Evolutionary conservation across 2,888 invertebrate genomes (phyloP).

Genomic region (Oscheius sp.): DNA sequence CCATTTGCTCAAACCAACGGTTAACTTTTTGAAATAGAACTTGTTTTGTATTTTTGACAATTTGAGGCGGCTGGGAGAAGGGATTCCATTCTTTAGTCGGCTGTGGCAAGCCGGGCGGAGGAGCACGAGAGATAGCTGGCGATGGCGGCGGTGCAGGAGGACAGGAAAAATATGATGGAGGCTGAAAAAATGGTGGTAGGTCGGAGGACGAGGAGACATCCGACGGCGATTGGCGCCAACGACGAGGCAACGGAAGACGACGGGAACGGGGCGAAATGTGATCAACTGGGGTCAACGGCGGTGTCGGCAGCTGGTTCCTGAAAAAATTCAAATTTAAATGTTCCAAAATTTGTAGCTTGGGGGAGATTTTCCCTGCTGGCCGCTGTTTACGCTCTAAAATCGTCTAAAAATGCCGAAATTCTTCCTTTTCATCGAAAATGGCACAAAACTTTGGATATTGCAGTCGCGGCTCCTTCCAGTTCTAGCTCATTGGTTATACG

Average conservation of each 20-base stretch:
- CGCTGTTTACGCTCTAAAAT: no score
- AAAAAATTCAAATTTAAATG: background rate
- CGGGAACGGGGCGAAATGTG: conserved; percentile 6
- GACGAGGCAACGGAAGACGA: background rate
- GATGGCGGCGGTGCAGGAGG: no score
- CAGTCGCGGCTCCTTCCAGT: no score
- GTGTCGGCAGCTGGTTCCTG: background rate
- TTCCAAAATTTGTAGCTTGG: background rate
- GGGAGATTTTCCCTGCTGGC: no score
- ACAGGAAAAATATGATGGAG: no score
- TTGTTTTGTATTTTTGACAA: background rate
- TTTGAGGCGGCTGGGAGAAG: conserved; percentile 6
- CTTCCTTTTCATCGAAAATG: no score
- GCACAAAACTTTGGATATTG: no score
- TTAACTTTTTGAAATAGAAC: background rate
- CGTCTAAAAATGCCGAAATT: no score
- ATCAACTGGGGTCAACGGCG: background rate
- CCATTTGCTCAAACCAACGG: conserved; percentile 12
- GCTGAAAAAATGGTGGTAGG: background rate
- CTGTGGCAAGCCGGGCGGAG: background rate
- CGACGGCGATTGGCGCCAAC: background rate
- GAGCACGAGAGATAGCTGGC: no score
- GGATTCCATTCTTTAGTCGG: conserved; percentile 9
- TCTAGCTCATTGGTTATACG: no score
- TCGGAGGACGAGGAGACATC: background rate